These are phyloP conservation scores for Urechis unicinctus DNA, from an alignment of 2,888 invertebrate species.

Conservation along the genomic window DNA sequence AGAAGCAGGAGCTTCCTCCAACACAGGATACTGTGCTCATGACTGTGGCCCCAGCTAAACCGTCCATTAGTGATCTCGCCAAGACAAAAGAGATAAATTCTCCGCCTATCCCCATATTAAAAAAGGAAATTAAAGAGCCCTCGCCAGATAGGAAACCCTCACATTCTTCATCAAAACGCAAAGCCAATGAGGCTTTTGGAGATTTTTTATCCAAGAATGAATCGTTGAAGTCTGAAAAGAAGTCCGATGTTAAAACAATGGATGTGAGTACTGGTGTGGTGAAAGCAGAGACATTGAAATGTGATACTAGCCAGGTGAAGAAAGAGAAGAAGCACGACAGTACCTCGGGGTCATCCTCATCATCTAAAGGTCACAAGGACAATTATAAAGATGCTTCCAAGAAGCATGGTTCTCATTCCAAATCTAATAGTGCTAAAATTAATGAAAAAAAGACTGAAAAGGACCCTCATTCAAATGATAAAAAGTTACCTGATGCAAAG, in stretches of 20 bases:
- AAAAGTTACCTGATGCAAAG: background rate
- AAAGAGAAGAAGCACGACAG: background rate
- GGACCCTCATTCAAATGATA: background rate
- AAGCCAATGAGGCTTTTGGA: conserved; percentile 1
- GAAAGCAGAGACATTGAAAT: background rate
- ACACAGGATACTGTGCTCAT: background rate
- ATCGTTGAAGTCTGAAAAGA: background rate
- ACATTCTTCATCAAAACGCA: conserved; percentile 3
- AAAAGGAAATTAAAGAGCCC: conserved; percentile 11
- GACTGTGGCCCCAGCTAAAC: background rate
- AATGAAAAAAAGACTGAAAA: background rate
- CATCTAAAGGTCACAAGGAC: conserved; percentile 3
- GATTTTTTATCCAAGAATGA: background rate
- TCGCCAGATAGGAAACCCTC: background rate
- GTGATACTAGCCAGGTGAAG: background rate
- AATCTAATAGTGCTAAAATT: background rate
- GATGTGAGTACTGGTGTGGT: background rate
- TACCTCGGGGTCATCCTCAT: too few species aligned
- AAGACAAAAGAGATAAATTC: conserved; percentile 15
- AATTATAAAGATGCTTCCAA: conserved; percentile 9
- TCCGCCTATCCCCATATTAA: conserved; percentile 19
- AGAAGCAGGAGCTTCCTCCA: background rate
- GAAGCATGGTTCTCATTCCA: conserved; percentile 1
- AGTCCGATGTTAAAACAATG: background rate
- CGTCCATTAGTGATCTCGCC: background rate